A percentile compares a stretch with the other conserved stretches of the same genome.
Conservation (phyloP, 53 echinoderm and acorn worm genomes). For the Echinometra lucunter region DNA sequence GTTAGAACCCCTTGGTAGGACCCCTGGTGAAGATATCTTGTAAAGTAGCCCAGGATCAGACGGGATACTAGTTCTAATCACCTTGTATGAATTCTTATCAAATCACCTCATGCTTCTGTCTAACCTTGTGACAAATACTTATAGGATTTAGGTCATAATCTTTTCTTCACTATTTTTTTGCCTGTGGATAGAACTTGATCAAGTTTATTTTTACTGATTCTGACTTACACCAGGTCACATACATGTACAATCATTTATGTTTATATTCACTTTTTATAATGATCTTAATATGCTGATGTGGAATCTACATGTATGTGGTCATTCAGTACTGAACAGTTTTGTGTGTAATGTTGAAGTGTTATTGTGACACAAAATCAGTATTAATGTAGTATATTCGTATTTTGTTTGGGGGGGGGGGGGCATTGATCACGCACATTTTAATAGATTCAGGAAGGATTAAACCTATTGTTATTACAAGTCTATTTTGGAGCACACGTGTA, state of each 20-base stretch:
- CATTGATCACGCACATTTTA: too few species aligned
- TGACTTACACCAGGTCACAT: background rate
- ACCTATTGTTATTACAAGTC: too few species aligned
- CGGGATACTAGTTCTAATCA: background rate
- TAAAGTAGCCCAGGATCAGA: background rate
- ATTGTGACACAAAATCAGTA: too few species aligned
- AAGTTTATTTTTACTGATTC: background rate
- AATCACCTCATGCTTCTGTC: background rate
- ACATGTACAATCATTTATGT: background rate
- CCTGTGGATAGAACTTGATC: background rate
- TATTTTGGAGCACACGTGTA: too few species aligned
- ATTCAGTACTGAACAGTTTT: too few species aligned
- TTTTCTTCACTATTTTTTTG: background rate
- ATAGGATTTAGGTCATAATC: constrained; percentile 1
- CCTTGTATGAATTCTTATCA: constrained; percentile 5
- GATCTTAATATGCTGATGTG: background rate
- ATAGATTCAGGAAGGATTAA: too few species aligned
- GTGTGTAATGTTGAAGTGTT: too few species aligned
- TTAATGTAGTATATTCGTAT: too few species aligned
- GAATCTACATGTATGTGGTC: too few species aligned
- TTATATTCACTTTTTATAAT: too few species aligned
- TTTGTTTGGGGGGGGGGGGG: too few species aligned
- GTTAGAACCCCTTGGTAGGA: too few species aligned
- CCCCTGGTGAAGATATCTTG: background rate
- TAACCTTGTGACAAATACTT: background rate